phyloP scores from a whole-genome alignment of 2,888 invertebrate genomes.

The Fabriciana adippe region DNA sequence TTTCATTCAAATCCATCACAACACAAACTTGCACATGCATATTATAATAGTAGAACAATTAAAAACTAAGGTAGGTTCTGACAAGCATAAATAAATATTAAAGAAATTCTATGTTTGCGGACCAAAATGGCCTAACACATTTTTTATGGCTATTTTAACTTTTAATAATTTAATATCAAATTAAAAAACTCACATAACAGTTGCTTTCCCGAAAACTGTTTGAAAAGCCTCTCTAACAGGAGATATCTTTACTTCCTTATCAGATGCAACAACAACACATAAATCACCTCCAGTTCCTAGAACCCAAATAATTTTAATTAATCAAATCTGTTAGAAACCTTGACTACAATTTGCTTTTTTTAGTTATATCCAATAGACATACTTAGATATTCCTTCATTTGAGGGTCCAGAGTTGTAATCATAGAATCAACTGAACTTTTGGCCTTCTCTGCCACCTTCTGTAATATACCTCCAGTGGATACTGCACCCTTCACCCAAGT shows the following conservation, averaged over 20 bases:
- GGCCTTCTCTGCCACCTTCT: constrained; percentile 87
- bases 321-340: background rate
- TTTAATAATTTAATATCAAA: background rate
- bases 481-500: constrained; percentile 88
- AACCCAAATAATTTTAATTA: constrained; percentile 42
- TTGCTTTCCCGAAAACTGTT: constrained; percentile 89
- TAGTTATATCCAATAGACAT: constrained; percentile 60
- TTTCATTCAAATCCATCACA: too few relatives aligned
- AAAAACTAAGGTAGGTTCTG: too few relatives aligned
- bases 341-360: too few relatives aligned
- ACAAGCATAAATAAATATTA: too few relatives aligned
- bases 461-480: constrained; percentile 83
- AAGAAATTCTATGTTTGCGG: too few relatives aligned
- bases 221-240: constrained; percentile 91
- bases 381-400: constrained; percentile 94
- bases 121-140: too few relatives aligned
- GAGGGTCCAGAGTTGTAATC: constrained; percentile 93
- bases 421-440: constrained; percentile 92
- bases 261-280: constrained; percentile 88
- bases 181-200: constrained; percentile 83
- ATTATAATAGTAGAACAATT: too few relatives aligned
- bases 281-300: constrained; percentile 91
- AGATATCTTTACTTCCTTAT: constrained; percentile 88
- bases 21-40: too few relatives aligned
- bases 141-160: background rate